phyloP scores from a whole-genome alignment of 2,888 invertebrate species.

The Ophonus ardosiacus region DNA sequence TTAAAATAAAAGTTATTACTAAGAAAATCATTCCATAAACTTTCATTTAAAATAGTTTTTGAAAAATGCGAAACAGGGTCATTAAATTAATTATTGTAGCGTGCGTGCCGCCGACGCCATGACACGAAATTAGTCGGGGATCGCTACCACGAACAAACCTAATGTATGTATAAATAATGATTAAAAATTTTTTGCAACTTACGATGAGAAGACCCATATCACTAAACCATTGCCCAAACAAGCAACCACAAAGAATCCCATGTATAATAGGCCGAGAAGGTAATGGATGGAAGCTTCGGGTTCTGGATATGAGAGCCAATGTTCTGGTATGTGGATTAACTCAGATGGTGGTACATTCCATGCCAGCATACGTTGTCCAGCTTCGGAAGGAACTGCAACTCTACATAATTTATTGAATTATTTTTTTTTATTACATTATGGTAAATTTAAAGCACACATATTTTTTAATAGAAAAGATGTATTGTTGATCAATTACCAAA shows the following conservation, averaged over 20 bases:
- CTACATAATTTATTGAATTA: constrained; percentile 48
- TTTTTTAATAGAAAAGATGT: no score
- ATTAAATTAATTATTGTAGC: no score
- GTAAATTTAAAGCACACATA: no score
- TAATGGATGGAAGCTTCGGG: constrained; percentile 90
- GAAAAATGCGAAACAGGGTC: no score
- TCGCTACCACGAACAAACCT: no score
- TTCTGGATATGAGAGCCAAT: constrained; percentile 89
- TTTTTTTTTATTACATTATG: no score
- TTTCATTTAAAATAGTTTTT: no score
- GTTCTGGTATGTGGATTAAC: constrained; percentile 86
- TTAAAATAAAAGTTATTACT: no score
- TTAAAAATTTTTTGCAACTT: constrained; percentile 72
- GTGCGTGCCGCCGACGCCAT: no score
- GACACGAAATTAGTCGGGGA: no score
- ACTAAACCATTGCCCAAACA: constrained; percentile 90
- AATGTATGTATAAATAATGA: not conserved
- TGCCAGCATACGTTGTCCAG: constrained; percentile 79
- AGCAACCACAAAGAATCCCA: constrained; percentile 85
- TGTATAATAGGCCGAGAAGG: constrained; percentile 86
- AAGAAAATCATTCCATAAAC: no score
- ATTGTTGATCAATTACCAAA: no score
- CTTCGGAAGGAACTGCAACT: constrained; percentile 65
- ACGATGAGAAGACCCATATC: constrained; percentile 90
- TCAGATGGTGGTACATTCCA: constrained; percentile 89